Conservation (phyloP, 2,113 vertebrate genomes). For the Sisor rabdophorus region DNA sequence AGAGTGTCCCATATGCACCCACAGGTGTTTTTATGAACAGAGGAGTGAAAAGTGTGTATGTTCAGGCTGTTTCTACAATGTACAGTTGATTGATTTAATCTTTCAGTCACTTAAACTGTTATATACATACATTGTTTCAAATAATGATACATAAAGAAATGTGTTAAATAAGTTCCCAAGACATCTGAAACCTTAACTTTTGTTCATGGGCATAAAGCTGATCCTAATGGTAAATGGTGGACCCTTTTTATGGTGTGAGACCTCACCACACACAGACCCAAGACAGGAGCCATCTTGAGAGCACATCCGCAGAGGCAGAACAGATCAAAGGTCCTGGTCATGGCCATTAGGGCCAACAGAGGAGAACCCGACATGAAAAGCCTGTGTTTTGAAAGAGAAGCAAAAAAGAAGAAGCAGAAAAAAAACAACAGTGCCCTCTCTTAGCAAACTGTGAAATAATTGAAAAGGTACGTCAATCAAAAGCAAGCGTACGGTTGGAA, state of each 20-base stretch:
- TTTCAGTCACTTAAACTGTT: too few relatives aligned
- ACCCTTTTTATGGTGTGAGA: slow-evolving; percentile 60
- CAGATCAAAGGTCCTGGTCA: slow-evolving; percentile 80
- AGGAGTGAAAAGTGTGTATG: too few relatives aligned
- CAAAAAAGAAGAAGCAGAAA: slow-evolving; percentile 55
- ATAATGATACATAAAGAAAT: neutral
- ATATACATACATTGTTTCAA: too few relatives aligned
- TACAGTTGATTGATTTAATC: too few relatives aligned
- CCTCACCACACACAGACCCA: slow-evolving; percentile 60
- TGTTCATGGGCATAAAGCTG: slow-evolving; percentile 65
- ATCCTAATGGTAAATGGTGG: slow-evolving; percentile 64
- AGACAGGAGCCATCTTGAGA: slow-evolving; percentile 57
- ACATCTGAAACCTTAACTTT: slow-evolving; percentile 46
- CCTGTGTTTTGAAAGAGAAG: slow-evolving; percentile 74
- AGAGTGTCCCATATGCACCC: too few relatives aligned
- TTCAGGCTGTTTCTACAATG: too few relatives aligned
- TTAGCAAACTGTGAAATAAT: slow-evolving; percentile 83
- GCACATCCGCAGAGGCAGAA: slow-evolving; percentile 67
- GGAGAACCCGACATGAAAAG: slow-evolving; percentile 75
- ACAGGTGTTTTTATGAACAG: too few relatives aligned
- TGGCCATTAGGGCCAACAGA: slow-evolving; percentile 73
- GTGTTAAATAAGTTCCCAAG: slow-evolving; percentile 37
- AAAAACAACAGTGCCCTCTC: slow-evolving; percentile 73
- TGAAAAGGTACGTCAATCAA: slow-evolving; percentile 84
- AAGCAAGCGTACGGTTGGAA: slow-evolving; percentile 67